phyloP scores from a whole-genome alignment of 2,113 vertebrate species.

The Synchiropus splendidus region DNA sequence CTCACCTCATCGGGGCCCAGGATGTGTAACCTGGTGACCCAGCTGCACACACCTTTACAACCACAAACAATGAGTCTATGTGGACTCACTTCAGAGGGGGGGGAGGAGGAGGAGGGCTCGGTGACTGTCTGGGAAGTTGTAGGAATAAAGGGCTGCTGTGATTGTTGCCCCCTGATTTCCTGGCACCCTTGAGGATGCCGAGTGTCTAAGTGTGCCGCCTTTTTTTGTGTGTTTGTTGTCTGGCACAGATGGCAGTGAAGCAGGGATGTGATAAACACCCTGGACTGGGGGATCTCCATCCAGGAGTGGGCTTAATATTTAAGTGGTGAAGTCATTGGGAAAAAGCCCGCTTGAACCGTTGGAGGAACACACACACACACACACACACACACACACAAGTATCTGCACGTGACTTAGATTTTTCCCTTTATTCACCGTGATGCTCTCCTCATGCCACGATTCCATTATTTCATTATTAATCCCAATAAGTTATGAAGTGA shows the following conservation, averaged over 20 bases:
- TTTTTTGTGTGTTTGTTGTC: slow-evolving; percentile 23
- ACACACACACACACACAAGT: slow-evolving; percentile 28
- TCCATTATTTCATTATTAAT: too few relatives aligned
- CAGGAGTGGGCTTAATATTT: slow-evolving; percentile 63
- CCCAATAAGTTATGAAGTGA: too few relatives aligned
- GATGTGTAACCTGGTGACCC: slow-evolving; percentile 34
- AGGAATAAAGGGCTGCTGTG: slow-evolving; percentile 52
- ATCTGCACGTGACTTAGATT: slow-evolving; percentile 30
- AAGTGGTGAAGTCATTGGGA: slow-evolving; percentile 67
- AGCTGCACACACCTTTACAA: slow-evolving; percentile 23
- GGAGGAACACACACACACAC: slow-evolving; percentile 30
- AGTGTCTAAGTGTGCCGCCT: slow-evolving; percentile 11
- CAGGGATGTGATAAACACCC: slow-evolving; percentile 63
- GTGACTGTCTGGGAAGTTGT: slow-evolving; percentile 46
- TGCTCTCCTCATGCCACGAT: slow-evolving; percentile 7
- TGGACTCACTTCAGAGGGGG: slow-evolving; percentile 10
- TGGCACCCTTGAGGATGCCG: slow-evolving; percentile 46
- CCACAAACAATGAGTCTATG: slow-evolving; percentile 14
- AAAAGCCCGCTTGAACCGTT: slow-evolving; percentile 52
- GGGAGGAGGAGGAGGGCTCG: slow-evolving; percentile 20
- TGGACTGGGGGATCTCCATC: slow-evolving; percentile 65
- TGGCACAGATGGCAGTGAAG: slow-evolving; percentile 49
- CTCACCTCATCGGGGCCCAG: slow-evolving; percentile 14
- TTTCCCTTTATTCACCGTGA: slow-evolving; percentile 17
- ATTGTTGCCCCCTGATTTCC: slow-evolving; percentile 52